phyloP scores from a whole-genome alignment of 2,797 vertebrate species.

The Aldrovandia affinis region DNA sequence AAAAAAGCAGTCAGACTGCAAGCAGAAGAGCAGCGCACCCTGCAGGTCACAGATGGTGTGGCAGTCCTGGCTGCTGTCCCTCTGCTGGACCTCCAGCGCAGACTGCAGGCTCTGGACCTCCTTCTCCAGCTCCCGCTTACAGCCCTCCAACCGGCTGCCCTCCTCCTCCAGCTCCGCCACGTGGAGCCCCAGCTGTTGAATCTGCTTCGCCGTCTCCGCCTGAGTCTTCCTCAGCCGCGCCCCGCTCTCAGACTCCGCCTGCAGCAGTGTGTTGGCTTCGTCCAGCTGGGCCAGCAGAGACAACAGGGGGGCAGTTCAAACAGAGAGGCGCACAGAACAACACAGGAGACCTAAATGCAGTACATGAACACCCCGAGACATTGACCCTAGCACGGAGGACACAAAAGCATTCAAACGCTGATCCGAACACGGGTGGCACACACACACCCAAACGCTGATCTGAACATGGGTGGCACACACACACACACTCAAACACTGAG shows the following conservation, averaged over 20 bases:
- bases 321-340: neutral
- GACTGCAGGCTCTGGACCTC: constrained; percentile 84
- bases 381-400: no score
- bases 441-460: no score
- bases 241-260: constrained; percentile 84
- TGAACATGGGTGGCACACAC: no score
- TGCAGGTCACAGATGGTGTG: constrained; percentile 90
- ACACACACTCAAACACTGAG: neutral
- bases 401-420: neutral
- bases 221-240: constrained; percentile 87
- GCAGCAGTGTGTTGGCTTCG: constrained; percentile 80
- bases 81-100: constrained; percentile 86
- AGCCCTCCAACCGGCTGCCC: constrained; percentile 82
- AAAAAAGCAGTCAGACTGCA: neutral
- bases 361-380: neutral
- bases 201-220: constrained; percentile 86
- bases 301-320: neutral
- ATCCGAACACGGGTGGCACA: no score
- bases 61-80: constrained; percentile 78
- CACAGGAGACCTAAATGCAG: neutral
- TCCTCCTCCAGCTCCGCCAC: constrained; percentile 87
- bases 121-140: constrained; percentile 87
- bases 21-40: constrained; percentile 72
- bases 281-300: constrained; percentile 76
- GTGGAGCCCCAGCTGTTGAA: constrained; percentile 85